Evolutionary conservation across 2,113 vertebrate species (phyloP).

Genomic region (Pygoscelis adeliae): DNA sequence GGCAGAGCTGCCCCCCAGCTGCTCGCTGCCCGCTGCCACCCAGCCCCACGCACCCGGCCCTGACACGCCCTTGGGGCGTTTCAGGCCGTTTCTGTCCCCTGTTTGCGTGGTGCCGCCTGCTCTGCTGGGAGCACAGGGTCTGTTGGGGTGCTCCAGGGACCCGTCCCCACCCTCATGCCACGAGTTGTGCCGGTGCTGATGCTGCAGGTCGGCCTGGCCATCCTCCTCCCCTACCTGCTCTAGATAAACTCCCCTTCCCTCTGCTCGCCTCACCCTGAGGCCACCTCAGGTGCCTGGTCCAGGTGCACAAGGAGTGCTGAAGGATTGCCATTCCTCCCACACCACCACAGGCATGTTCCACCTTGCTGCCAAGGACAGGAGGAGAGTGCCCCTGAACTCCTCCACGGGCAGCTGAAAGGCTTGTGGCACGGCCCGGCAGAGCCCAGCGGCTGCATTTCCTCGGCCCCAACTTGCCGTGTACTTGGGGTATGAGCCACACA

Average conservation of each 20-base stretch:
- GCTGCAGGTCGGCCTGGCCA: background rate
- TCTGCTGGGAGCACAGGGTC: fast-evolving
- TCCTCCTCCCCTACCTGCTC: too few relatives aligned
- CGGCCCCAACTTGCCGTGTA: fast-evolving
- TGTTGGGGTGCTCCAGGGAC: background rate
- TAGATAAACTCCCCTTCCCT: background rate
- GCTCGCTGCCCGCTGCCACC: background rate
- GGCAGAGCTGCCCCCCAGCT: background rate
- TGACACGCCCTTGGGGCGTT: fast-evolving
- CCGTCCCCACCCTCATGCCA: fast-evolving
- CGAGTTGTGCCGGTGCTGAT: fast-evolving
- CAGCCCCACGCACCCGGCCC: fast-evolving
- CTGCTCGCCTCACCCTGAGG: fast-evolving
- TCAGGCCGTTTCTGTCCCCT: background rate
- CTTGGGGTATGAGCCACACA: fast-evolving
- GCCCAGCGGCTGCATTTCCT: too few relatives aligned
- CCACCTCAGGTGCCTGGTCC: background rate
- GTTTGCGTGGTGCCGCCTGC: background rate
- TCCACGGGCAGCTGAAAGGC: too few relatives aligned
- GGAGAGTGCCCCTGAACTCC: too few relatives aligned
- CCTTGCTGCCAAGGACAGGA: too few relatives aligned
- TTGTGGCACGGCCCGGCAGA: too few relatives aligned
- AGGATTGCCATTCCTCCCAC: fast-evolving
- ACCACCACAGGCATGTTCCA: fast-evolving
- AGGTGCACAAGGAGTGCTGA: background rate